phyloP scores from a whole-genome alignment of 2,113 vertebrate species.

The Chloebia gouldiae region DNA sequence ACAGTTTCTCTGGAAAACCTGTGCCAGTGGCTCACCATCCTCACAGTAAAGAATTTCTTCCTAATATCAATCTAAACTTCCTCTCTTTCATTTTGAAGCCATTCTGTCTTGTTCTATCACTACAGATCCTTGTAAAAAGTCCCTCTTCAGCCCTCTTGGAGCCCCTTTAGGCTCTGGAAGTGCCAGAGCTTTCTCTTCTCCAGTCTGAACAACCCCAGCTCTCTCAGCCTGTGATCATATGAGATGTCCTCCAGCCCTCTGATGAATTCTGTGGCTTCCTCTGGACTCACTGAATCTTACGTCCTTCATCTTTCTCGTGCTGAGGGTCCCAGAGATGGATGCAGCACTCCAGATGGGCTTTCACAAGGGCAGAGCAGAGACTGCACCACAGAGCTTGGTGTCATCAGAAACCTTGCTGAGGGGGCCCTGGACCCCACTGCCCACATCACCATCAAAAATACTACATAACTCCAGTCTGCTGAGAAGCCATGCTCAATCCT shows the following conservation, averaged over 20 bases:
- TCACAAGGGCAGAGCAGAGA: background rate
- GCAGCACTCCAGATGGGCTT: background rate
- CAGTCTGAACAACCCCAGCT: background rate
- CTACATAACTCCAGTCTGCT: background rate
- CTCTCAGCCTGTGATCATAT: background rate
- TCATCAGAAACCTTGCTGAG: background rate
- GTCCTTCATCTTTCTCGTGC: rapidly evolving
- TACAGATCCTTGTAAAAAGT: background rate
- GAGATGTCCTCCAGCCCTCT: background rate
- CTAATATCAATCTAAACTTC: background rate
- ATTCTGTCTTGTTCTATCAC: background rate
- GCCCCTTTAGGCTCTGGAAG: background rate
- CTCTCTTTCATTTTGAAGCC: background rate
- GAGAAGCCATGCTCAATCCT: background rate
- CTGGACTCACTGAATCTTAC: background rate
- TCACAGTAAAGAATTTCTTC: background rate
- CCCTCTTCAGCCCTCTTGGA: background rate
- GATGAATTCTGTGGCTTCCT: background rate
- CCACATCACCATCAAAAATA: background rate
- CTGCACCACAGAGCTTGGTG: background rate
- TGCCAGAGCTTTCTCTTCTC: background rate
- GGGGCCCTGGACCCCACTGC: background rate
- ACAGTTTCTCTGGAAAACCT: background rate
- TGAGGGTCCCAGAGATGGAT: background rate
- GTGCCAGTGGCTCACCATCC: background rate